Percentiles rank a stretch among this genome's conserved stretches.
Evolutionary conservation across 1,140 invertebrate genomes (phyloP).

Genomic region (Lepidostoma basale): DNA sequence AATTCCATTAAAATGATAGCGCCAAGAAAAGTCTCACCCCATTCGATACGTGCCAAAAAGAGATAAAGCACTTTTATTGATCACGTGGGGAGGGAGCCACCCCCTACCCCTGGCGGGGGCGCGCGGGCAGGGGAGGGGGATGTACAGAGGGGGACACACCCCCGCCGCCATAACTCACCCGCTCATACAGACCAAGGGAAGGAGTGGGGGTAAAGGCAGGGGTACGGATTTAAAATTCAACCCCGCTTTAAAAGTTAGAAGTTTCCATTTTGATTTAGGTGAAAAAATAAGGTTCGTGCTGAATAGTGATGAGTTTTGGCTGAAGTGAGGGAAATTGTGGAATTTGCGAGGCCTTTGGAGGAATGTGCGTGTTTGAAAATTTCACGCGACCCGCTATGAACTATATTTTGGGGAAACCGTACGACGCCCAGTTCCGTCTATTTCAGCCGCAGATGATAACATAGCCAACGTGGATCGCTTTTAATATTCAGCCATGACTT

Average conservation of each 20-base stretch:
- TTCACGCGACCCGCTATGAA: too few relatives aligned
- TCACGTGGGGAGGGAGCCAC: slow-evolving; percentile 62
- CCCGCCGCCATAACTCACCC: slow-evolving; percentile 62
- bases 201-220: slow-evolving; percentile 53
- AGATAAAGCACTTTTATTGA: slow-evolving; percentile 66
- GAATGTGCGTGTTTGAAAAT: too few relatives aligned
- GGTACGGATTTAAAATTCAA: slow-evolving; percentile 60
- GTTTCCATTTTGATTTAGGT: slow-evolving; percentile 22
- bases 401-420: too few relatives aligned
- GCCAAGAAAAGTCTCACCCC: slow-evolving; percentile 33
- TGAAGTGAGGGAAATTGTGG: neutral
- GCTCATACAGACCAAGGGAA: slow-evolving; percentile 51
- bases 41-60: slow-evolving; percentile 62
- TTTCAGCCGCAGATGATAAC: too few relatives aligned
- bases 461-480: too few relatives aligned
- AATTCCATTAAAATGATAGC: slow-evolving; percentile 22
- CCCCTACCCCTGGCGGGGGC: slow-evolving; percentile 52
- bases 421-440: too few relatives aligned
- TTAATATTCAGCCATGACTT: too few relatives aligned
- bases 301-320: slow-evolving; percentile 7
- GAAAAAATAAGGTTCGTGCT: slow-evolving; percentile 4
- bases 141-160: slow-evolving; percentile 54
- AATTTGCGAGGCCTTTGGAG: neutral
- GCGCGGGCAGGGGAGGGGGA: slow-evolving; percentile 50
- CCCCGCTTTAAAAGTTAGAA: slow-evolving; percentile 34